Conservation (phyloP, 2,797 vertebrate species). For the Amblyopsis hoosieri region DNA sequence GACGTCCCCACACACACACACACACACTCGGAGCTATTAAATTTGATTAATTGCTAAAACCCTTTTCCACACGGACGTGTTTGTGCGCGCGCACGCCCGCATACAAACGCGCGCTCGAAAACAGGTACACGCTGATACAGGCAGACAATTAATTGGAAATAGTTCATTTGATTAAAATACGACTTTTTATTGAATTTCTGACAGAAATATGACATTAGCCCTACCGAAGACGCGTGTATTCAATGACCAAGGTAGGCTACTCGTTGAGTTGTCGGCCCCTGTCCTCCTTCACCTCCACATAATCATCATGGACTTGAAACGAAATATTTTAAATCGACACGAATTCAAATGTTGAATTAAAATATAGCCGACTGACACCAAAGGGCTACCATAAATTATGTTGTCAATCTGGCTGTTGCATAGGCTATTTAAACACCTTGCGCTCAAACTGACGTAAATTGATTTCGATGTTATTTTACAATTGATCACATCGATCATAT, state of each 20-base stretch:
- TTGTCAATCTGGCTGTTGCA: not conserved
- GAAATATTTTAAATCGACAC: constrained; percentile 10
- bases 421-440: no score
- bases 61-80: constrained; percentile 5
- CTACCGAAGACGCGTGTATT: constrained; percentile 56
- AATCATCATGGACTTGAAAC: constrained; percentile 15
- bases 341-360: not conserved
- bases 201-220: constrained; percentile 1
- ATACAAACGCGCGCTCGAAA: constrained; percentile 1
- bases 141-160: not conserved
- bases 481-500: not conserved
- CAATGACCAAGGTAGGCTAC: constrained; percentile 26
- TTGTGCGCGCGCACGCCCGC: constrained; percentile 1
- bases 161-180: no score
- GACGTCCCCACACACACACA: not conserved
- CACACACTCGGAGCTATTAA: constrained; percentile 52
- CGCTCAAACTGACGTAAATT: no score
- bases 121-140: not conserved
- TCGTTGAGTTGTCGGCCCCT: constrained; percentile 32
- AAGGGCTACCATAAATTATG: not conserved
- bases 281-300: constrained; percentile 23
- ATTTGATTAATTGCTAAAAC: constrained; percentile 59
- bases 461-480: not conserved
- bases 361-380: constrained; percentile 1
- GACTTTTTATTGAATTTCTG: no score